Evolutionary conservation across 2,888 invertebrate species (phyloP), one percentile per base, ranked within the genome.

Genomic region (Drosophila kanekoi): DNA sequence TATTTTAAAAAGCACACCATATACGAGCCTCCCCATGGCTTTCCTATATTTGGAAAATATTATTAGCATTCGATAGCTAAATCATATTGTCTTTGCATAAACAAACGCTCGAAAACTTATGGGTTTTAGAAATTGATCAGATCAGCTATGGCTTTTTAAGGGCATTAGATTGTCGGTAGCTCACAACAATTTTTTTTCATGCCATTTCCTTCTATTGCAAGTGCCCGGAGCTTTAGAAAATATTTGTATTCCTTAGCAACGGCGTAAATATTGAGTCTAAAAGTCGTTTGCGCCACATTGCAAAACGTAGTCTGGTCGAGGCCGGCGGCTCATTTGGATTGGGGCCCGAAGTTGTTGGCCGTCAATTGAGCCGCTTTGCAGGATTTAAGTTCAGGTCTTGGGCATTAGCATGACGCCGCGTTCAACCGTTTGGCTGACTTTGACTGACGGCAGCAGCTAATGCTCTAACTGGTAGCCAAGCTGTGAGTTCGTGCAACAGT

Each of bases 191-290:
- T 28, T 52, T 35, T n/a, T 28, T 28, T 1, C 35, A 14, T 28
- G 16, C 38, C 20, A 43, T 65, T 49, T 51, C 53, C 38, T 51
- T 23, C 32, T 4, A 14, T 37, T 62, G 62, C 62, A 73, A 72
- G 69, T 79, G 51, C 51, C 32, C 33, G 4, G 47, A 6, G 62
- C 54, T 45, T 49, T 53, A 51, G 70, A 66, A 77, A 83, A 77
- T 77, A 86, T 82, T 82, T 87, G 73, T 79, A 71, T 81, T 79
- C 71, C 72, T 63, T 60, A 64, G 67, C 60, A 40, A 13, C 28
- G 43, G 45, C 64, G 59, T 64, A 76, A 68, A 69, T 66, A 80
- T 69, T 51, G 45, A 69, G 60, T 61, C 72, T 18, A 48, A 57
- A 54, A 54, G 62, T 63, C 59, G 72, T 45, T 60, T 59, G 68